Conservation (phyloP, 2,888 invertebrate genomes). For the Theretra japonica region DNA sequence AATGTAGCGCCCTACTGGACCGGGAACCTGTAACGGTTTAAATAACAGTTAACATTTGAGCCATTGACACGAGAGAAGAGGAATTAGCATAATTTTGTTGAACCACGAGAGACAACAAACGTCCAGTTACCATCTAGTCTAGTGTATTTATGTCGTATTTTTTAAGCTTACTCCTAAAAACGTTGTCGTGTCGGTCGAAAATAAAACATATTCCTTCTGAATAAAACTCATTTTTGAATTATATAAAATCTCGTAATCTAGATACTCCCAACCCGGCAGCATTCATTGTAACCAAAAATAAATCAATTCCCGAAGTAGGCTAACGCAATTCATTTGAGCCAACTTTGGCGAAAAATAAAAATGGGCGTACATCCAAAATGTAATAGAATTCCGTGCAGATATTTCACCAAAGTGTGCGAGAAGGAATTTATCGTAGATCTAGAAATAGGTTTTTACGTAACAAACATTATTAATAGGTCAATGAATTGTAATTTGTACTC, state of each 20-base stretch:
- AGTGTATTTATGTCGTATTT: too few relatives aligned
- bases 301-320: constrained; percentile 14
- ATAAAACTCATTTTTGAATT: neutral
- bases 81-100: too few relatives aligned
- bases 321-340: constrained; percentile 11
- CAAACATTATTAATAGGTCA: neutral
- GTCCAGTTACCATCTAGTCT: too few relatives aligned
- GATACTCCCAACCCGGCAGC: neutral
- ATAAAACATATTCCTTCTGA: too few relatives aligned
- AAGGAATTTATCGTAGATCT: constrained; percentile 12
- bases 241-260: neutral
- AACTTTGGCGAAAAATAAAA: constrained; percentile 15
- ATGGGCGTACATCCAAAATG: constrained; percentile 25
- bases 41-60: too few relatives aligned
- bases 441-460: constrained; percentile 14
- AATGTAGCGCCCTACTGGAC: too few relatives aligned
- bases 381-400: constrained; percentile 22
- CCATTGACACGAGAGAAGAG: too few relatives aligned
- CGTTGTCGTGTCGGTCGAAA: too few relatives aligned
- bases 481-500: too few relatives aligned
- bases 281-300: neutral
- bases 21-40: too few relatives aligned
- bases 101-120: too few relatives aligned
- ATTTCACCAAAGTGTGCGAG: constrained; percentile 12
- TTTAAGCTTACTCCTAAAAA: too few relatives aligned